Base-by-base conservation (phyloP, 1,140 invertebrate genomes). In the Lysiphlebus fabarum region DNA sequence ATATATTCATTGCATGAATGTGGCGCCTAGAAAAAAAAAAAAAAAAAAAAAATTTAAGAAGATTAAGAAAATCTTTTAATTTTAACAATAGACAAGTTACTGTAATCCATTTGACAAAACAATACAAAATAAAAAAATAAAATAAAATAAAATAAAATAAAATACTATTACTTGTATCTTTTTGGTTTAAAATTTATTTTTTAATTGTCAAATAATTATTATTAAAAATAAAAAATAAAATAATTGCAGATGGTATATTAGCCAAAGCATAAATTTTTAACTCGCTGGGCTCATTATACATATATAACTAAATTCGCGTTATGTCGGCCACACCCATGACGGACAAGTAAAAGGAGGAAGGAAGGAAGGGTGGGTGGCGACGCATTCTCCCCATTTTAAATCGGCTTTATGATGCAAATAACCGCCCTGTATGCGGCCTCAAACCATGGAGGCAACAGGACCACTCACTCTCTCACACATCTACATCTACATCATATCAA, bases 351-450 rank as follows among this genome's bases (percentile, higher is more conserved):
- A 63, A 58, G 44, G 60, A 65, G 59, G 64, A 58, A 61, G 53
- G 56, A 42, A 58, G 37, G 44, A 59, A 59, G 50, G 55, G 17
- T 1, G 2, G 17, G 17, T 26, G 60, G 48, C 53, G 12, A 51
- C 59, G 17, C 17, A 4, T 48, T 36, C 36, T 53, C 62, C 47
- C 49, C 56, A 59, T 61, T 54, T 59, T 65, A 56, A 62, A 55
- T 41, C 40, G 51, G 65, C 68, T 70, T 70, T 68, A 70, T 70
- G 61, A 70, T 70, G 68, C 67, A 70, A 70, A 70, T 70, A 70
- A 63, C 58, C 58, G 58, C 53, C 58, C 58, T 59, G 54, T 50
- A 54, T 59, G 51, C 48, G 43, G 41, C 14, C 37, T 36, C 53
- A 55, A 55, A 17, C 44, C 41, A 26, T 4, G 17, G n/a, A n/a